phyloP scores from a whole-genome alignment of 2,113 vertebrate genomes.

The Tapirus terrestris region DNA sequence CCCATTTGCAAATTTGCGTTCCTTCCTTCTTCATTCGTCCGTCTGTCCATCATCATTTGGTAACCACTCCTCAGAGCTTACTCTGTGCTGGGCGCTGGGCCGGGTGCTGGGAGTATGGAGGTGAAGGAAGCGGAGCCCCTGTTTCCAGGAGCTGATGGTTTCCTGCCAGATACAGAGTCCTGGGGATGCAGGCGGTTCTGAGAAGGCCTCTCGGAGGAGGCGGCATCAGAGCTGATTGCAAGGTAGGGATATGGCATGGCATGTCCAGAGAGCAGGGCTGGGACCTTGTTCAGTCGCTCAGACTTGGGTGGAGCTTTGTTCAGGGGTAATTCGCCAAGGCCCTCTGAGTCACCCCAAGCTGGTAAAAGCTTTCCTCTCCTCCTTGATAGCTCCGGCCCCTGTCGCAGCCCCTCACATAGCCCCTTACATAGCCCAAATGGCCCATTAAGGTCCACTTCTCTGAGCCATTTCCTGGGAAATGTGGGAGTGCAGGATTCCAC shows the following conservation, averaged over 20 bases:
- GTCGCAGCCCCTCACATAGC: background rate
- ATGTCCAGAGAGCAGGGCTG: background rate
- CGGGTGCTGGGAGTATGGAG: background rate
- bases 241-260: background rate
- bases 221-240: background rate
- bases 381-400: background rate
- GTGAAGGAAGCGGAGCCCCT: background rate
- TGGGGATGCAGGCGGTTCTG: background rate
- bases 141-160: background rate
- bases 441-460: background rate
- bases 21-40: background rate
- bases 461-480: background rate
- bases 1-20: background rate
- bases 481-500: background rate
- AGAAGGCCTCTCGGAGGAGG: constrained; percentile 9
- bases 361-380: background rate
- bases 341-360: constrained; percentile 34
- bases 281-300: background rate
- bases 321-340: constrained; percentile 30
- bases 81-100: background rate
- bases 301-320: background rate
- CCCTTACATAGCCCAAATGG: background rate
- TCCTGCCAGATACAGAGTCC: background rate
- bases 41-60: background rate
- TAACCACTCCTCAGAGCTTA: background rate